Evolutionary conservation across 2,797 vertebrate genomes (phyloP).

Genomic region (Vespertilio murinus): DNA sequence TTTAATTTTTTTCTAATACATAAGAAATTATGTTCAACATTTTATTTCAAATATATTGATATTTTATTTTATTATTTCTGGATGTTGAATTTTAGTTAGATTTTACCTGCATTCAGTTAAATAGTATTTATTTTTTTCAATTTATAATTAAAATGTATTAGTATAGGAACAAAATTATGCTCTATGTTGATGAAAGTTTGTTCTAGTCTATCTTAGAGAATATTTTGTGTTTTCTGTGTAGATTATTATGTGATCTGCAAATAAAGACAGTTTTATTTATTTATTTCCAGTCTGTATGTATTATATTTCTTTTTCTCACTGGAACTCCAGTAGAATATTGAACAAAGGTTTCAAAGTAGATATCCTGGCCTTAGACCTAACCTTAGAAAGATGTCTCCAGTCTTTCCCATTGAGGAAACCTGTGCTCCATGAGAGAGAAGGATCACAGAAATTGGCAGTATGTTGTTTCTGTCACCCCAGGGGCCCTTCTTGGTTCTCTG

Average conservation of each 20-base stretch:
- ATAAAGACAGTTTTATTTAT: background rate
- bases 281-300: background rate
- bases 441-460: background rate
- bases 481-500: background rate
- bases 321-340: background rate
- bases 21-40: background rate
- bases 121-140: background rate
- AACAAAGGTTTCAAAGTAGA: background rate
- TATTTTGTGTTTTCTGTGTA: background rate
- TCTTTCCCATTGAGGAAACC: background rate
- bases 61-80: background rate
- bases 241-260: background rate
- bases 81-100: background rate
- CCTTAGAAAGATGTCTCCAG: background rate
- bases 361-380: background rate
- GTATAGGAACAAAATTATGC: background rate
- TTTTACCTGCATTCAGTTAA: background rate
- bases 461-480: background rate
- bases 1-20: background rate
- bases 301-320: background rate
- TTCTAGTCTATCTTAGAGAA: background rate
- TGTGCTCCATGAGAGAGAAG: background rate
- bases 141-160: background rate
- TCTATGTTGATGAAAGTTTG: background rate
- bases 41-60: background rate